phyloP scores from a whole-genome alignment of 2,888 invertebrate genomes.

The Hydraecia micacea region DNA sequence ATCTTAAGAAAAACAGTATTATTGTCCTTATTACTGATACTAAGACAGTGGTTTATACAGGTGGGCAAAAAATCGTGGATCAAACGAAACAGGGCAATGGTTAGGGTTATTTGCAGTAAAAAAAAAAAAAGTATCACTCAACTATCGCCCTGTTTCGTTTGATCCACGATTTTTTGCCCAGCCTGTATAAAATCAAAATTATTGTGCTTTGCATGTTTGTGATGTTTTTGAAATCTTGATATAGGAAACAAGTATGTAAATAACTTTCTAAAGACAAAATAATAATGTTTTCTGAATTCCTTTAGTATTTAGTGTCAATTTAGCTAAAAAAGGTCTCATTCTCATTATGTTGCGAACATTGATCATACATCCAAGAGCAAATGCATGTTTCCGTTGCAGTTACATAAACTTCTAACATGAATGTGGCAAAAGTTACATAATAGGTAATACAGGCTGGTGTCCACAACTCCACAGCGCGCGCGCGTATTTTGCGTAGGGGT shows the following conservation, averaged over 20 bases:
- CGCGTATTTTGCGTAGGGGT: neutral
- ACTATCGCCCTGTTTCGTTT: too few relatives aligned
- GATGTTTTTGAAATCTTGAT: neutral
- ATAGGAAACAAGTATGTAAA: neutral
- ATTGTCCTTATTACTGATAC: neutral
- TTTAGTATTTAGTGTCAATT: neutral
- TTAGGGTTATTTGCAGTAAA: too few relatives aligned
- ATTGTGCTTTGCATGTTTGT: neutral
- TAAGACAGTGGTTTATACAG: neutral
- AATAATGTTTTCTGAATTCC: neutral
- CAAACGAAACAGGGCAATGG: too few relatives aligned
- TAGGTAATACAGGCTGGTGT: neutral
- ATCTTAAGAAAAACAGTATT: neutral
- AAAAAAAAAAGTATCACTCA: too few relatives aligned
- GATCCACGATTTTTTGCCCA: too few relatives aligned
- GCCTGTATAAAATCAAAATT: neutral
- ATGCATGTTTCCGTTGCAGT: neutral
- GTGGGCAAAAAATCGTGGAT: too few relatives aligned
- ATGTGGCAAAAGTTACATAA: neutral
- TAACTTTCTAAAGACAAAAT: neutral
- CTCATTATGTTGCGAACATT: neutral
- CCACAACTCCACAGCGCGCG: neutral
- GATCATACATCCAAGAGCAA: neutral
- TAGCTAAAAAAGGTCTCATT: too few relatives aligned
- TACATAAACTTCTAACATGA: neutral